phyloP scores from a whole-genome alignment of 1,140 invertebrate species.

The Hypothenemus hampei region DNA sequence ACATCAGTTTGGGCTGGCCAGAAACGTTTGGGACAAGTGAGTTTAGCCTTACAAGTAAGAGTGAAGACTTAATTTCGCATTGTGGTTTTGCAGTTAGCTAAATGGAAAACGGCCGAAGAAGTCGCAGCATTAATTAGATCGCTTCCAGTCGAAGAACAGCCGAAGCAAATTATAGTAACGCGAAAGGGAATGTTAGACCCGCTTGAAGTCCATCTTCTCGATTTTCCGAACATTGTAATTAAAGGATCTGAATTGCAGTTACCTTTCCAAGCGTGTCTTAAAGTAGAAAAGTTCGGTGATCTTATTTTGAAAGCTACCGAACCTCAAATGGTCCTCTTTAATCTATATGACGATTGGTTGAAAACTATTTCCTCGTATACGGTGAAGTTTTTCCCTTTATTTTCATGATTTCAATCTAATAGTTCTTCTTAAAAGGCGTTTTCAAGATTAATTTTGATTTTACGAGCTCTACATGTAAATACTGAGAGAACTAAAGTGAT shows the following conservation, averaged over 20 bases:
- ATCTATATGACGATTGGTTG: constrained; percentile 99
- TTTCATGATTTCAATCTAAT: background rate
- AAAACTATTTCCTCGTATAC: constrained; percentile 95
- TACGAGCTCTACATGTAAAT: constrained; percentile 96
- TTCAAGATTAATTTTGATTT: constrained; percentile 93
- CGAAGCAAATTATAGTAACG: constrained; percentile 99
- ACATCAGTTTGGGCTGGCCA: constrained; percentile 99
- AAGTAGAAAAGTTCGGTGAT: constrained; percentile 99
- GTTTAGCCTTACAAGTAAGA: no score
- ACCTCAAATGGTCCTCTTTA: constrained; percentile 99
- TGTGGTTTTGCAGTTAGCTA: constrained; percentile 83
- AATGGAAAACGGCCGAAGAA: constrained; percentile 99
- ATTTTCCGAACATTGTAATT: constrained; percentile 99
- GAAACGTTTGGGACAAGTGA: constrained; percentile 78
- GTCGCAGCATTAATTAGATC: constrained; percentile 98
- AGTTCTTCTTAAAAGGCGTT: constrained; percentile 64
- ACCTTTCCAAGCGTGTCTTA: constrained; percentile 98
- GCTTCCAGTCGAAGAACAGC: constrained; percentile 98
- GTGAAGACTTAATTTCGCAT: no score
- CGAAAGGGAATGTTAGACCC: constrained; percentile 99
- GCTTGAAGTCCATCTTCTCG: constrained; percentile 95
- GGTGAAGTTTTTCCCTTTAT: constrained; percentile 43
- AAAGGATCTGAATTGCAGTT: constrained; percentile 98
- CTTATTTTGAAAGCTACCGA: constrained; percentile 98
- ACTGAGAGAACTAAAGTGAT: constrained; percentile 98